Percentiles rank a stretch among this genome's conserved stretches.
Evolutionary conservation across 2,797 vertebrate genomes (phyloP).

Genomic region (Diplodus sargus): DNA sequence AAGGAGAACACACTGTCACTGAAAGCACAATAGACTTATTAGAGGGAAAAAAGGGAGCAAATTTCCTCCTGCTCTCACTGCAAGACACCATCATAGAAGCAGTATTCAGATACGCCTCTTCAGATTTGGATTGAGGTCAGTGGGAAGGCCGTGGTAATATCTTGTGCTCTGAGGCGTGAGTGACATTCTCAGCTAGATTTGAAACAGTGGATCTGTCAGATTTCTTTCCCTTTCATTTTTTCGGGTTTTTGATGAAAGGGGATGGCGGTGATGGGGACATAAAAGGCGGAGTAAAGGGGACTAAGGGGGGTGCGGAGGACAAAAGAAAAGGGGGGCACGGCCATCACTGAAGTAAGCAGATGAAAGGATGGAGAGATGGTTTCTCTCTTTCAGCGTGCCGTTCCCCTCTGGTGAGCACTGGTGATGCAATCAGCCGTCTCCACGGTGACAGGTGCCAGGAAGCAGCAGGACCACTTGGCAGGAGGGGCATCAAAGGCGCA

Average conservation of each 20-base stretch:
- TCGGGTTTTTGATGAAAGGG: slow-evolving; percentile 73
- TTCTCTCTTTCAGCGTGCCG: slow-evolving; percentile 70
- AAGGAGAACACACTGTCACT: slow-evolving; percentile 48
- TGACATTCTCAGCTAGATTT: slow-evolving; percentile 71
- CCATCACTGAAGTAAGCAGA: slow-evolving; percentile 71
- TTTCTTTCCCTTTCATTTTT: slow-evolving; percentile 67
- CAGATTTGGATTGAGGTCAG: slow-evolving; percentile 82
- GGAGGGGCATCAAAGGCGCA: slow-evolving; percentile 77
- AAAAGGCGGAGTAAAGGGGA: slow-evolving; percentile 69
- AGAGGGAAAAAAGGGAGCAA: slow-evolving; percentile 49
- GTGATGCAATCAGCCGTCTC: slow-evolving; percentile 84
- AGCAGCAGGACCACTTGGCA: slow-evolving; percentile 79
- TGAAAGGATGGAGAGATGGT: slow-evolving; percentile 76
- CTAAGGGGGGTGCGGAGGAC: slow-evolving; percentile 53
- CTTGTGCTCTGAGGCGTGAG: slow-evolving; percentile 69
- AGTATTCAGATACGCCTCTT: slow-evolving; percentile 75
- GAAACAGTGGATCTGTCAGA: slow-evolving; percentile 71
- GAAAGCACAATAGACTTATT: slow-evolving; percentile 71
- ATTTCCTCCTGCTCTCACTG: slow-evolving; percentile 61
- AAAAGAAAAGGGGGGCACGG: slow-evolving; percentile 59
- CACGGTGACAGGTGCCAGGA: slow-evolving; percentile 83
- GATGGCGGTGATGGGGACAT: slow-evolving; percentile 68
- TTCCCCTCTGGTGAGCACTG: slow-evolving; percentile 78
- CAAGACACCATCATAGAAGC: slow-evolving; percentile 71
- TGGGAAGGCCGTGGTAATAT: slow-evolving; percentile 74